Evolutionary conservation across 2,113 vertebrate species (phyloP).

Genomic region (Cyphotilapia sp.): DNA sequence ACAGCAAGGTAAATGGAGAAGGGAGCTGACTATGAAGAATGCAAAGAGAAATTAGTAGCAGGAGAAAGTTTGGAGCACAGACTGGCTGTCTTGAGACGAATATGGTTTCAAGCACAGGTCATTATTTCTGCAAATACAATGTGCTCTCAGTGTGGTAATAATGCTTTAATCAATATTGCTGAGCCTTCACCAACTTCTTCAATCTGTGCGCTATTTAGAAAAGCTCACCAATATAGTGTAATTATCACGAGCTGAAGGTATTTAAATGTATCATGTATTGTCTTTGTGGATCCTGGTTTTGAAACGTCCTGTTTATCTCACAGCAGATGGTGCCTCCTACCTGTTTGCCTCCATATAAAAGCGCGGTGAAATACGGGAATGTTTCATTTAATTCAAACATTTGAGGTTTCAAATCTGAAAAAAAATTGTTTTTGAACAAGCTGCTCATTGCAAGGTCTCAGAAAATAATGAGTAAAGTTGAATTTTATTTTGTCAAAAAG

Average conservation of each 20-base stretch:
- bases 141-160: background rate
- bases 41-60: constrained; percentile 36
- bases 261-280: constrained; percentile 9
- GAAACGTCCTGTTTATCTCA: constrained; percentile 13
- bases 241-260: background rate
- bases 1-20: constrained; percentile 47
- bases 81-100: constrained; percentile 9
- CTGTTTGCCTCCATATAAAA: background rate
- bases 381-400: constrained; percentile 11
- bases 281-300: background rate
- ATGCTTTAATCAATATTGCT: constrained; percentile 21
- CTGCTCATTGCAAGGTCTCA: background rate
- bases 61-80: constrained; percentile 27
- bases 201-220: background rate
- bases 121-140: constrained; percentile 15
- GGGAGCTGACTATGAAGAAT: constrained; percentile 40
- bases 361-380: background rate
- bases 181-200: background rate
- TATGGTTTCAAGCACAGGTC: constrained; percentile 4
- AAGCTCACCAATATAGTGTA: background rate
- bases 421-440: background rate
- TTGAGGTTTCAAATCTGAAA: background rate
- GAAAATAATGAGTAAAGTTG: background rate
- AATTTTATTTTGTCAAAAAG: background rate
- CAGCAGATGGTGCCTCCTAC: constrained; percentile 25